Evolutionary conservation across 2,888 invertebrate species (phyloP), one percentile per base, ranked within the genome.

Genomic region (Rugalucina vietnamica): DNA sequence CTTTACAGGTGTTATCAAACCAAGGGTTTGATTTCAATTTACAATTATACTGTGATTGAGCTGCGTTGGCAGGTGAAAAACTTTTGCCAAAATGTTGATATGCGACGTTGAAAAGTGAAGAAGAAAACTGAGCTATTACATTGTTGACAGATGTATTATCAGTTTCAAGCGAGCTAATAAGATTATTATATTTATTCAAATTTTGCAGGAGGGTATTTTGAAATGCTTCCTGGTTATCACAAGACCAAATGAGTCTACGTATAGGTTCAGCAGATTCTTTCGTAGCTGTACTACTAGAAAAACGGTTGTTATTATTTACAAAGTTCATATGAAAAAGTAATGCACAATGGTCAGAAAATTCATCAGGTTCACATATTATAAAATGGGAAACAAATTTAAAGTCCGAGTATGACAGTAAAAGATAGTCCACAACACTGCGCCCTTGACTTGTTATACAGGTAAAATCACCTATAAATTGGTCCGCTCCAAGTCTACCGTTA

Each of bases 351-450:
- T 54, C 57, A 21, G 36, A 75, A 37, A 18, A 32, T 36, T 75
- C 32, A 32, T 54, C 49, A 2, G 32, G 10, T 34, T 75, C 75
- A 27, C 50, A 54, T 14, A 75, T 39, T 14, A n/a, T 57, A 34
- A 75, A 75, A 29, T 57, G n/a, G 24, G 27, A 37, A 21, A 75
- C 29, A 29, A 24, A n/a, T 10, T 50, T 32, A 50, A 75, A 54
- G 36, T 36, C 50, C 12, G 37, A 37, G 27, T 34, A 34, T 27
- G 75, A 14, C 4, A 75, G 34, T 34, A 75, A 32, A 34, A 75
- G 34, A 18, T 75, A 75, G 57, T 75, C 54, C 50, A 75, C 57
- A 8, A 75, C 75, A n/a, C 54, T 34, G 34, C 57, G 54, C 34
- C 75, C 75, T 21, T 37, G 37, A 2, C 32, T n/a, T 14, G 21